Conservation (phyloP, 2,888 invertebrate species). For the Agriopis leucophaearia region DNA sequence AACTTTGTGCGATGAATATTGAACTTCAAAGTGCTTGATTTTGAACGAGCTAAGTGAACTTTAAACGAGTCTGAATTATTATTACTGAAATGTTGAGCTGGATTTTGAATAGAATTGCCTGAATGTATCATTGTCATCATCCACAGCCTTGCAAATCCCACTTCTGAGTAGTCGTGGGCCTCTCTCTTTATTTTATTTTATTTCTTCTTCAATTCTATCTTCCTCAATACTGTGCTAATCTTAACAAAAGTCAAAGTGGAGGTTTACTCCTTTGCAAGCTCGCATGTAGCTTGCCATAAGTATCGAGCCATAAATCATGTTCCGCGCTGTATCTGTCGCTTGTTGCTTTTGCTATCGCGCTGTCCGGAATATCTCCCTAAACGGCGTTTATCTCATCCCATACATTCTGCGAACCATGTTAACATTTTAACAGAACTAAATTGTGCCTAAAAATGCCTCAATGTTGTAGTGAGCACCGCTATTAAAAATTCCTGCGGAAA, state of each 20-base stretch:
- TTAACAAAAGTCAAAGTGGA: too few relatives aligned
- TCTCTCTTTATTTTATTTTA: too few relatives aligned
- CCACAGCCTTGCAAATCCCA: too few relatives aligned
- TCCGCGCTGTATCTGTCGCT: neutral
- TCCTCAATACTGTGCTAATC: neutral
- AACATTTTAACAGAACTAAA: too few relatives aligned
- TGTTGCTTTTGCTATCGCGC: constrained; percentile 1
- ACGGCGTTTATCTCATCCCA: neutral
- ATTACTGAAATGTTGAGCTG: neutral
- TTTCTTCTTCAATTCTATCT: too few relatives aligned
- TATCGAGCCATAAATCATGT: too few relatives aligned
- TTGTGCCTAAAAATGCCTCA: too few relatives aligned
- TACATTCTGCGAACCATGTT: constrained; percentile 4
- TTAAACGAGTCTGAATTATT: neutral
- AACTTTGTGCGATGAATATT: constrained; percentile 19
- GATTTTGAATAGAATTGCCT: neutral
- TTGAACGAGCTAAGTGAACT: constrained; percentile 2
- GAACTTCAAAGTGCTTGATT: constrained; percentile 13
- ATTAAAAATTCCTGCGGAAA: too few relatives aligned
- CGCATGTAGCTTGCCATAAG: neutral
- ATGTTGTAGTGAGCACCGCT: too few relatives aligned
- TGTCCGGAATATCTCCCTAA: constrained; percentile 4
- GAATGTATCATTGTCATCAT: neutral
- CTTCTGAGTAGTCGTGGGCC: too few relatives aligned
- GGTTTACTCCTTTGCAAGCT: neutral